These are phyloP conservation scores for Pogonus chalceus DNA, from an alignment of 1,140 invertebrate genomes.

Conservation along the genomic window DNA sequence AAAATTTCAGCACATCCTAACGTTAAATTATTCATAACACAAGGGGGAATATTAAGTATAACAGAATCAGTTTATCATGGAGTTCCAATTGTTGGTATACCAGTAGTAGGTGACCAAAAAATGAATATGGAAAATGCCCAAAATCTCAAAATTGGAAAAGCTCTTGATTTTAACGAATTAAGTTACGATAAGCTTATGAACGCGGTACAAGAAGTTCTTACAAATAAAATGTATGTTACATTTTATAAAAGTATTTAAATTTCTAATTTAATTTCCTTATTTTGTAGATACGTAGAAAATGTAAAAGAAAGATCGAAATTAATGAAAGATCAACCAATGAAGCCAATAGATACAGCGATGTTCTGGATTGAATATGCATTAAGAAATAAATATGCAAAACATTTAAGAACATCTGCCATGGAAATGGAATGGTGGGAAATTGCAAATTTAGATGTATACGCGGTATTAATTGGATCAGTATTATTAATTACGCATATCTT, in stretches of 20 bases:
- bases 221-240: too few relatives aligned
- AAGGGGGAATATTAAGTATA: slow-evolving; percentile 41
- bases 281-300: too few relatives aligned
- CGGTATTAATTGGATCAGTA: not conserved
- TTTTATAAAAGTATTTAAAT: too few relatives aligned
- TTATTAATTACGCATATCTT: not conserved
- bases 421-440: slow-evolving; percentile 46
- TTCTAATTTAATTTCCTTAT: too few relatives aligned
- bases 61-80: slow-evolving; percentile 40
- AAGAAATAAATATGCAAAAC: slow-evolving; percentile 52
- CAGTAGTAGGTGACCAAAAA: slow-evolving; percentile 29
- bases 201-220: too few relatives aligned
- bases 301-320: slow-evolving; percentile 39
- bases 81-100: slow-evolving; percentile 39
- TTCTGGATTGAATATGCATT: slow-evolving; percentile 62
- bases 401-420: slow-evolving; percentile 47
- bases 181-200: too few relatives aligned
- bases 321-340: slow-evolving; percentile 42
- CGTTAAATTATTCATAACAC: slow-evolving; percentile 39
- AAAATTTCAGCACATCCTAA: slow-evolving; percentile 27
- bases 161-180: too few relatives aligned
- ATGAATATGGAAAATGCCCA: slow-evolving; percentile 25
- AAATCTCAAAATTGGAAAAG: slow-evolving; percentile 24
- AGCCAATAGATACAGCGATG: slow-evolving; percentile 48
- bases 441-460: too few relatives aligned